Base-by-base conservation (phyloP, 2,888 invertebrate genomes). In the Drosophila phalerata region DNA sequence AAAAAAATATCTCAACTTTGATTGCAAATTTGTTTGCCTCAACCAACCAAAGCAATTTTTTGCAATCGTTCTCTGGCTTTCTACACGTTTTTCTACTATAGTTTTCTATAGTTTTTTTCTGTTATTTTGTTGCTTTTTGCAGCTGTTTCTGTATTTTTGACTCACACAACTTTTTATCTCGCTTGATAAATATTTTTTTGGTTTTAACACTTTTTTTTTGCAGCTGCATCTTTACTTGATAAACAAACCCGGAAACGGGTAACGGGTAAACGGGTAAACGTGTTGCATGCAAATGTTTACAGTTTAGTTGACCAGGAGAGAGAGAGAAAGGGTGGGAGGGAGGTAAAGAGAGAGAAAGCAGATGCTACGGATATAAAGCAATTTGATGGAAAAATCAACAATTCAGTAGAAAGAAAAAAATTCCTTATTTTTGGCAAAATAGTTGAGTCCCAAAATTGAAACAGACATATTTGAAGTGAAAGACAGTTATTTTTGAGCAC, bases 21-120 rank as follows among this genome's bases (percentile, higher is more conserved):
- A 89, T 89, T 89, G 89, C 88, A 68, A 81, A 84, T 74, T 74
- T 84, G 63, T 88, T 84, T 87, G 65, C 71, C 62, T 49, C 73
- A 51, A 56, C 74, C 56, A 60, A 58, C 74, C 56, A 60, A 58
- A 51, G 42, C 61, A 66, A 53, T 74, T 64, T 78, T 62, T 62
- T 52, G 42, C 32, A n/a, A 5, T 32, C 30, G 10, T 38, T 38
- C 25, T 45, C 22, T 60, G 30, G 19, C 28, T 63, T 40, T 28
- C 25, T 17, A 40, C 28, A 42, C 55, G 11, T 51, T 57, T 58
- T 42, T 52, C 40, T 55, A 45, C 37, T 38, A 22, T 38, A 13
- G 45, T 25, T 43, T 17, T 17, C 40, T 53, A 34, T 53, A 42
- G 19, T 37, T 62, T 69, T 62, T 69, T 70, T 5, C 42, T 38